These are phyloP conservation scores for Hecatera dysodea DNA, from an alignment of 2,888 invertebrate species.

Conservation along the genomic window DNA sequence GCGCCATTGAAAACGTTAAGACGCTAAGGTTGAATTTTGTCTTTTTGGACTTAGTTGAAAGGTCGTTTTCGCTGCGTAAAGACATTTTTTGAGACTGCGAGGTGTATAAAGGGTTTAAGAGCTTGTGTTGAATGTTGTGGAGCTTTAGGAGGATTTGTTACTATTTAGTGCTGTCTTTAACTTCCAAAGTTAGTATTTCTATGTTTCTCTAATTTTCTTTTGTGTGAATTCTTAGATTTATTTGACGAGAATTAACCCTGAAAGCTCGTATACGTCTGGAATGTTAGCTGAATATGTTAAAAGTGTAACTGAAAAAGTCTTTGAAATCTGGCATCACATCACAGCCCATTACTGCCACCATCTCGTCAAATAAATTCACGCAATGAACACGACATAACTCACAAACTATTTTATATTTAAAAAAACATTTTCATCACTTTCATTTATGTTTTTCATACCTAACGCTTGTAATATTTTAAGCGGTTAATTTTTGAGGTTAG, in stretches of 20 bases:
- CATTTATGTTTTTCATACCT: constrained; percentile 44
- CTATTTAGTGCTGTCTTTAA: constrained; percentile 43
- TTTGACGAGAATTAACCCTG: neutral
- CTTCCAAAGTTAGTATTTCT: constrained; percentile 62
- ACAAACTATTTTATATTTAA: constrained; percentile 59
- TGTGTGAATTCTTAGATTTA: constrained; percentile 17
- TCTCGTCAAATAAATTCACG: constrained; percentile 30
- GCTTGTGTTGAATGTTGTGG: constrained; percentile 45
- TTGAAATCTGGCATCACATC: neutral
- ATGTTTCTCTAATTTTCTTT: constrained; percentile 11
- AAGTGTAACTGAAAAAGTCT: neutral
- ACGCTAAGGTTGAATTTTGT: constrained; percentile 6
- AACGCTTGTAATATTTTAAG: constrained; percentile 62
- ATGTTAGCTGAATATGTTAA: neutral
- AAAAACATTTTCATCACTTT: constrained; percentile 49
- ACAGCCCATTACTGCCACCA: neutral
- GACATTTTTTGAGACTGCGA: constrained; percentile 56
- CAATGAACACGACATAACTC: constrained; percentile 47
- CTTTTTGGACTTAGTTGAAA: neutral
- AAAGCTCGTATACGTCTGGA: neutral
- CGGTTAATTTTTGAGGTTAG: constrained; percentile 37
- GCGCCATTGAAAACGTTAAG: neutral
- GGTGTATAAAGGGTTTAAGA: constrained; percentile 32
- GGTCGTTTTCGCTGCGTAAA: constrained; percentile 39
- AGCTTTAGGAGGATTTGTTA: constrained; percentile 8